Base-by-base conservation (phyloP, 1,140 invertebrate genomes). In the Rhizoglyphus robini region DNA sequence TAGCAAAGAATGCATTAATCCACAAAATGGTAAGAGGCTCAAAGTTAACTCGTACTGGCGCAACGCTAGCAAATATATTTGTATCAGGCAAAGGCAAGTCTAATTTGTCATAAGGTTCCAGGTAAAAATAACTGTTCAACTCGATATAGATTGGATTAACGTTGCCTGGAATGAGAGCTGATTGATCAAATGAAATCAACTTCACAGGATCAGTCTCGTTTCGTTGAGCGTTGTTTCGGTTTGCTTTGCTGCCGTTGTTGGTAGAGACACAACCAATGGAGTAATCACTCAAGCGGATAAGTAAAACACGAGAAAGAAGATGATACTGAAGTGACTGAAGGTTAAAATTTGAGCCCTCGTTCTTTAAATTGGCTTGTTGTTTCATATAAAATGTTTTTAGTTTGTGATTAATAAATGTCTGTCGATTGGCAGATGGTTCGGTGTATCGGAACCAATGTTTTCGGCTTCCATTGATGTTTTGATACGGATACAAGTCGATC, bases 81-180 rank as follows among this genome's bases (percentile, higher is more conserved):
- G 91, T 87, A 54, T 89, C 83, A 23, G 94, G 94, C 63, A 95
- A 90, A 79, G 74, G 13, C 88, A 65, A 76, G 94, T 92, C 79
- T 76, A 92, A 92, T 81, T 93, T 95, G 68, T 86, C 84, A 48
- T 88, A 83, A 72, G 92, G 90, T 54, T 89, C 90, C 13, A 93
- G 91, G 79, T 96, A 97, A 76, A 95, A 98, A 77, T 94, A 99
- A 72, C 92, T 90, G 1, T 91, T 94, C 71, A 95, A 90, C 74
- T 98, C 95, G 2, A 93, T 84, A 77, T 98, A 94, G 34, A 98
- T 73, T 48, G 92, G 84, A 41, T 88, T 87, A 66, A 90, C 85
- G 73, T 95, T 90, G 46, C 86, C 83, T 8, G 93, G 92, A 69
- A 96, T 69, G 89, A 83, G 51, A 83, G 80, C 71, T 85, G 51